Base-by-base conservation (phyloP, 2,888 invertebrate genomes). In the Caenorhabditis sp. region DNA sequence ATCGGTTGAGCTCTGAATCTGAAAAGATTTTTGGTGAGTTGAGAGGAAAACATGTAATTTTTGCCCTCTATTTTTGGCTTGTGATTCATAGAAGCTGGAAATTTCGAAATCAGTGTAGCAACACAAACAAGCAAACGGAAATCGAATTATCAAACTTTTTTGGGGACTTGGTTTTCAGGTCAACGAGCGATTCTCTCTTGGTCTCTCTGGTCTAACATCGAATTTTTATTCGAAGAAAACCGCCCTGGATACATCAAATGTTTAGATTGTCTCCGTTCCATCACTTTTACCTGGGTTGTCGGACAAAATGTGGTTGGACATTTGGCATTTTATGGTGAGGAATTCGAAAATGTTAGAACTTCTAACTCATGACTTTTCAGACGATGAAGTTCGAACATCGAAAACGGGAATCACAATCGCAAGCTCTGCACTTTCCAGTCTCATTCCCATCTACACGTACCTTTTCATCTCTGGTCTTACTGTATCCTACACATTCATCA, bases 201-300 rank as follows among this genome's bases (percentile, higher is more conserved):
- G 22, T 77, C 77, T 8, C 59, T 77, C 16, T 77, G 77, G 77
- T 77, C 77, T 2, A 77, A 77, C 35, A 31, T 59, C 2, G 51
- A 51, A 3, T 70, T 61, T 22, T 24, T 77, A 14, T 77, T 77
- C 51, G 19, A 69, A 63, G 77, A 77, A 7, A 38, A 68, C 8
- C 59, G 69, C 26, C 41, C 38, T 8, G 77, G 69, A 8, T 77
- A 77, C 63, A 77, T 77, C 31, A 51, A 61, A 31, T 41, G 54
- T 44, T 63, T 88, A 2, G 81, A 88, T 44, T 86, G 86, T 41
- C 85, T 88, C n/a, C 80, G 88, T 4, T 81, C 87, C 26, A 69
- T 88, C 61, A 87, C 88, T 8, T 87, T 88, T 64, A 75, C 80
- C 8, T 89, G 89, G 88, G 84, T 89, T 14, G 82, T 86, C 12